Conservation (phyloP, 1,140 invertebrate genomes). For the Atta colombica region DNA sequence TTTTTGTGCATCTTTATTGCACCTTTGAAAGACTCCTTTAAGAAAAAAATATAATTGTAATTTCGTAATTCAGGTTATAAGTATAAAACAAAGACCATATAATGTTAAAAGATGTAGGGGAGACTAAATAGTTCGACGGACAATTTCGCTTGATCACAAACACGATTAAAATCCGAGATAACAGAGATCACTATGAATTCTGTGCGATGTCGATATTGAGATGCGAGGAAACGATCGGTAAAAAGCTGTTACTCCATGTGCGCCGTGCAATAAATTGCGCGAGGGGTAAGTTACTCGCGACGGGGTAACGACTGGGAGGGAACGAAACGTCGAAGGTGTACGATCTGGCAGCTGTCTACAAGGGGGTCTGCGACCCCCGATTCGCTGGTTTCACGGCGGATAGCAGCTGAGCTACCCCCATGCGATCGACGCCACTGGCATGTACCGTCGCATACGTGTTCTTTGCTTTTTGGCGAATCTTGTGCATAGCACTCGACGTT, state of each 20-base stretch:
- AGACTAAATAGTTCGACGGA: neutral
- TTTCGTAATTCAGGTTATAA: neutral
- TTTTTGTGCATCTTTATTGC: neutral
- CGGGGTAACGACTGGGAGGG: constrained; percentile 49
- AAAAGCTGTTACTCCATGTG: constrained; percentile 23
- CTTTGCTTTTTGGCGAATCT: constrained; percentile 65
- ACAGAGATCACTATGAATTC: neutral
- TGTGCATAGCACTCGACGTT: constrained; percentile 5
- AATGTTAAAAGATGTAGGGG: neutral
- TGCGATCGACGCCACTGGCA: constrained; percentile 38
- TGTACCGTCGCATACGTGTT: constrained; percentile 7
- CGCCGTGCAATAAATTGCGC: constrained; percentile 47
- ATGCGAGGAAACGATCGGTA: constrained; percentile 26
- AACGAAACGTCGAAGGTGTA: constrained; percentile 61
- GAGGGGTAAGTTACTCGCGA: constrained; percentile 31
- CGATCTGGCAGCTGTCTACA: constrained; percentile 72
- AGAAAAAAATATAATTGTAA: no score
- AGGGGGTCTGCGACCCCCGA: constrained; percentile 71
- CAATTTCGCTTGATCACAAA: neutral
- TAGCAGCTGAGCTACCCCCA: constrained; percentile 77
- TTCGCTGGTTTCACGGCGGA: constrained; percentile 69
- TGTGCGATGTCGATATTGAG: neutral
- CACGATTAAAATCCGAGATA: neutral
- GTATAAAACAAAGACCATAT: neutral
- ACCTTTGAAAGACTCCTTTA: neutral